Evolutionary conservation across 2,113 vertebrate genomes (phyloP).

Genomic region (Eleginops maclovinus): DNA sequence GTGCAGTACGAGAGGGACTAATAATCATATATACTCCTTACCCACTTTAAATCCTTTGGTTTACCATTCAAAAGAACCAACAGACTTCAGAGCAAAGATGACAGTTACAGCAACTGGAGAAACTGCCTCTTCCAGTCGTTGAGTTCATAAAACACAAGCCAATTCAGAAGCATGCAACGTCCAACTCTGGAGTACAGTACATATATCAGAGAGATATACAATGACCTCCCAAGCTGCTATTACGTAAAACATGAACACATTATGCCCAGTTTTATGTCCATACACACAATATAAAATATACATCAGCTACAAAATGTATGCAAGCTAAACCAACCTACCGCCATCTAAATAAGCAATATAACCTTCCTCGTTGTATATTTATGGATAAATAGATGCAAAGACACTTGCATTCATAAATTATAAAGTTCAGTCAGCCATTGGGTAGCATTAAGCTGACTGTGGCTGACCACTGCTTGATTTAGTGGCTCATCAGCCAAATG

Average conservation of each 20-base stretch:
- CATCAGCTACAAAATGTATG: background rate
- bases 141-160: slow-evolving; percentile 1
- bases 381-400: slow-evolving; percentile 25
- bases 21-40: background rate
- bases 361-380: background rate
- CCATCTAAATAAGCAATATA: slow-evolving; percentile 13
- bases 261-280: background rate
- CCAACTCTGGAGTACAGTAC: background rate
- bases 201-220: slow-evolving; percentile 5
- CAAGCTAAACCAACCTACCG: slow-evolving; percentile 14
- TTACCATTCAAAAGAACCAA: background rate
- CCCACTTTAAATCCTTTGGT: background rate
- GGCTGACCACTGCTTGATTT: slow-evolving; percentile 29
- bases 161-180: background rate
- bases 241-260: background rate
- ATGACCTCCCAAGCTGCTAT: background rate
- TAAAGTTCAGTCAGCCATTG: slow-evolving; percentile 21
- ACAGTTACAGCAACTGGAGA: background rate
- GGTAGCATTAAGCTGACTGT: slow-evolving; percentile 9
- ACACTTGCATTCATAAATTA: slow-evolving; percentile 22
- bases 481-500: slow-evolving; percentile 10
- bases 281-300: background rate
- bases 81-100: background rate
- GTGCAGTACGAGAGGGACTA: background rate
- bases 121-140: background rate